Percentiles rank a stretch among this genome's conserved stretches.
These are phyloP conservation scores for Morpho helenor DNA, from an alignment of 2,888 invertebrate species.

Conservation along the genomic window DNA sequence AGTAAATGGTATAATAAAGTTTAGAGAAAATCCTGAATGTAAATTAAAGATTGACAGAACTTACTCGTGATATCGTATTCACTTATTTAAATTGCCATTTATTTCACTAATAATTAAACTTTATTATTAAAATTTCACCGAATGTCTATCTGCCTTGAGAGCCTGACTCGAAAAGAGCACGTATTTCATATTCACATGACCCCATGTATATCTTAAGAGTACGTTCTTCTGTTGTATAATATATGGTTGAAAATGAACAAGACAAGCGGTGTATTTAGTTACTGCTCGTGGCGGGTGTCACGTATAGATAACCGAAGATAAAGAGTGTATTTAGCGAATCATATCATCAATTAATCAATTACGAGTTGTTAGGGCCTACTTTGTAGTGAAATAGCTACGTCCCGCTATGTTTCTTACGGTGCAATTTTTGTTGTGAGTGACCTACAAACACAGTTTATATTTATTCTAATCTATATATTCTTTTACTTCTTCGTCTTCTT, in stretches of 20 bases:
- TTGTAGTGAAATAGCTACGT: background rate
- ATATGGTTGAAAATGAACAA: constrained; percentile 1
- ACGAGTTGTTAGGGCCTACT: background rate
- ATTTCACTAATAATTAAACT: no score
- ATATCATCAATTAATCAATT: constrained; percentile 17
- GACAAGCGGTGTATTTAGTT: background rate
- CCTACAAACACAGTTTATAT: background rate
- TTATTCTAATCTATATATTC: background rate
- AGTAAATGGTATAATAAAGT: no score
- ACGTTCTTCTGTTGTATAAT: background rate
- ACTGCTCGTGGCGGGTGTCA: constrained; percentile 29
- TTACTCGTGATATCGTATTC: no score
- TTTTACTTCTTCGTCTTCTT: no score
- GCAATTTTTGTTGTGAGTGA: background rate
- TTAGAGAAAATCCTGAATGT: no score
- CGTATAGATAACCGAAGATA: constrained; percentile 33
- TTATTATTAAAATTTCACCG: no score
- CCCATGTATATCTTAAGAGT: no score
- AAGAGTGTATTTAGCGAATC: constrained; percentile 23
- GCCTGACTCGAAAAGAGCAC: constrained; percentile 14
- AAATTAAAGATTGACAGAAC: no score
- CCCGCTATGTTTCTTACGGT: no score
- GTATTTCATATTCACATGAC: constrained; percentile 1
- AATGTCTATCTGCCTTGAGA: constrained; percentile 11
- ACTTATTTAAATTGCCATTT: no score